A percentile compares a stretch with the other conserved stretches of the same genome.
Conservation (phyloP, 2,888 invertebrate species). For the Aproaerema taeniolella region DNA sequence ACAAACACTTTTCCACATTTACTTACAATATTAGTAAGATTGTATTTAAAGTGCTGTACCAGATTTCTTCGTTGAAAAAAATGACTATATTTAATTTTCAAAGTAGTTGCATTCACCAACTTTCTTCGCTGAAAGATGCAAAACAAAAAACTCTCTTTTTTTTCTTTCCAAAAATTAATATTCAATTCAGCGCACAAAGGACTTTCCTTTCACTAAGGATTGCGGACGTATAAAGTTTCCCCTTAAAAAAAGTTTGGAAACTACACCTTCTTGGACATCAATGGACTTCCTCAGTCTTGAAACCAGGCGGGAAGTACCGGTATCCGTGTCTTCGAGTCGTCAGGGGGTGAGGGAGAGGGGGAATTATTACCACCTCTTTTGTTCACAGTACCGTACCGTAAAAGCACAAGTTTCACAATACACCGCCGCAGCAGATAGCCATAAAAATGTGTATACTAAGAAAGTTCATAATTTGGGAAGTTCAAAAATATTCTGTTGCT, state of each 20-base stretch:
- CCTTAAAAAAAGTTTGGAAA: slow-evolving; percentile 50
- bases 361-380: slow-evolving; percentile 62
- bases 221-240: slow-evolving; percentile 37
- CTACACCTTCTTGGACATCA: slow-evolving; percentile 57
- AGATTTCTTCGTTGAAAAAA: no score
- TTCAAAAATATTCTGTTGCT: slow-evolving; percentile 6
- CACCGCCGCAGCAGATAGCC: slow-evolving; percentile 30
- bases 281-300: slow-evolving; percentile 47
- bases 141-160: slow-evolving; percentile 5
- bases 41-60: no score
- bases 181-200: slow-evolving; percentile 14
- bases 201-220: slow-evolving; percentile 12
- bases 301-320: slow-evolving; percentile 37
- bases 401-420: slow-evolving; percentile 57
- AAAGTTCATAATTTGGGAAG: slow-evolving; percentile 14
- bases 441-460: slow-evolving; percentile 28
- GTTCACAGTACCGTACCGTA: slow-evolving; percentile 46
- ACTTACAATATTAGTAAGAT: no score
- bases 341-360: slow-evolving; percentile 32
- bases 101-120: no score
- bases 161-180: slow-evolving; percentile 17
- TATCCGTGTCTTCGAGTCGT: slow-evolving; percentile 43
- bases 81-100: no score
- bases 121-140: no score
- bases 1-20: no score